Evolutionary conservation across 1,140 invertebrate species (phyloP), one percentile per base, ranked within the genome.

Genomic region (Drosophila ananassae): DNA sequence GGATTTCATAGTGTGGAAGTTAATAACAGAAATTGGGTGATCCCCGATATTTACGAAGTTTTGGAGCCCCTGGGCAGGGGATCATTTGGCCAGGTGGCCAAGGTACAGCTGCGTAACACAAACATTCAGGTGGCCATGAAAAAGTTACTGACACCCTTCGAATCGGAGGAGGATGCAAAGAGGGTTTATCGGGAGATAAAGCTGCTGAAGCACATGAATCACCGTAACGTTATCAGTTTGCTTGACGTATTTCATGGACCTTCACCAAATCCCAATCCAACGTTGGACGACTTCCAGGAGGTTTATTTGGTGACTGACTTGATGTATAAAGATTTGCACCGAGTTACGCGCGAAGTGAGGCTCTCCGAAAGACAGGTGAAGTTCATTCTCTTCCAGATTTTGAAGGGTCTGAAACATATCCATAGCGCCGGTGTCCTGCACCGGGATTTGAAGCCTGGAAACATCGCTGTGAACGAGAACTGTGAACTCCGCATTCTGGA

Each of bases 401-500:
- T 99, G 12, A 94, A 98, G 73, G 99, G 98, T 5, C 94, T 99
- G 2, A 99, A 99, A 93, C 99, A 99, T 89, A 99, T 99, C 77
- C 99, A 99, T 93, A 99, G 98, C 53, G 98, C 99, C 51, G 98
- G 98, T 76, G 98, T 99, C 75, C 99, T 99, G 92, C 99, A 99
- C 92, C 95, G 99, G 92, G 98, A 99, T 93, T 94, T 99, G 60
- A 99, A 99, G 92, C 99, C 99, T 30, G 98, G 97, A 37, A 99
- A 99, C 92, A 98, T 99, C 91, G 98, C 98, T 53, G 98, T 99
- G 0, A 99, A 99, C 94, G 98, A 99, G 94, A 98, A 99, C 92
- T 99, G 98, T 93, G 98, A 99, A 92, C 92, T 99, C 25, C 98
- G 98, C 94, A 99, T 99, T 79, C 93, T 99, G 60, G 99, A 99